Percentiles rank a stretch among this genome's conserved stretches.
phyloP scores from a whole-genome alignment of 2,888 invertebrate species.

The Autographa gamma region DNA sequence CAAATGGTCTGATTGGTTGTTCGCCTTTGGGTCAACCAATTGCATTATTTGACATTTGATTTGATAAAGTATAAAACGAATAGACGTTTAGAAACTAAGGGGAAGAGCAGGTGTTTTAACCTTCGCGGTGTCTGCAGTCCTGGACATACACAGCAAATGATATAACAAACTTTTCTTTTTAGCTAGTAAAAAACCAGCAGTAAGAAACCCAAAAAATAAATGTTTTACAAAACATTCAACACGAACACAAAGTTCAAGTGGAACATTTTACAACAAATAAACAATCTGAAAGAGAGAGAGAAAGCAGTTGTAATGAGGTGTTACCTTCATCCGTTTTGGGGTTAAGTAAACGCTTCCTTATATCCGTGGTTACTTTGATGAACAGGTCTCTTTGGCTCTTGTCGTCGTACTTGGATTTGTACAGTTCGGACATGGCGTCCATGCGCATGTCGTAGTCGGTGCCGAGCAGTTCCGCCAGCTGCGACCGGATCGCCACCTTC shows the following conservation, averaged over 20 bases:
- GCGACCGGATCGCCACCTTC: conserved; percentile 29
- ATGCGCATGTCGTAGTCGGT: conserved; percentile 11
- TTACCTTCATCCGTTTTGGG: conserved; percentile 32
- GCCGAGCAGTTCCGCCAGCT: conserved; percentile 30
- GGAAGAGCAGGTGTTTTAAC: no score
- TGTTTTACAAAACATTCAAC: not conserved
- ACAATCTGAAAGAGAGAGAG: conserved; percentile 17
- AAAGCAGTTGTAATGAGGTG: conserved; percentile 20
- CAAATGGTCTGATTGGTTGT: no score
- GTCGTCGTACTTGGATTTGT: conserved; percentile 16
- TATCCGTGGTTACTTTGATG: conserved; percentile 16
- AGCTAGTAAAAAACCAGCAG: not conserved
- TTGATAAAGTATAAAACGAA: no score
- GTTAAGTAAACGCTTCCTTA: not conserved
- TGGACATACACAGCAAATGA: no score
- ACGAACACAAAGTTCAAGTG: not conserved
- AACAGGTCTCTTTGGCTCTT: conserved; percentile 19
- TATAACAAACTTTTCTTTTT: not conserved
- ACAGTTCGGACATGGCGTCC: conserved; percentile 27
- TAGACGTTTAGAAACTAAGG: no score
- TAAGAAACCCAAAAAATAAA: not conserved
- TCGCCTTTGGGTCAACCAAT: no score
- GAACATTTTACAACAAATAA: not conserved
- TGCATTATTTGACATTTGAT: no score
- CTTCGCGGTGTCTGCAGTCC: no score